Evolutionary conservation across 2,888 invertebrate genomes (phyloP), one percentile per base, ranked within the genome.

Genomic region (Elmis aenea): DNA sequence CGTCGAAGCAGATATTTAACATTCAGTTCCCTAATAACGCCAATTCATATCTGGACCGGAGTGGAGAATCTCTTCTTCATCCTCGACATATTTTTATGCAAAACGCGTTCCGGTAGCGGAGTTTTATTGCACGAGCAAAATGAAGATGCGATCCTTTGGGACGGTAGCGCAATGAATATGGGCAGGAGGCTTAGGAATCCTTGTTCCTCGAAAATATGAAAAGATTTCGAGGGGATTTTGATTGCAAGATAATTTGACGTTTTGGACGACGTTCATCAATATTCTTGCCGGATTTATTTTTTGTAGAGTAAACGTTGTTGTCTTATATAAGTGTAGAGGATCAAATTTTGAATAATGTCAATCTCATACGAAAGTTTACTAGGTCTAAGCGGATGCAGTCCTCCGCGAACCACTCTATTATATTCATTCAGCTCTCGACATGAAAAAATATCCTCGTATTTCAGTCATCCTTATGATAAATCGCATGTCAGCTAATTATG

Each of bases 71-170:
- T 51, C 54, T 54, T 52, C 57, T 55, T 57, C 53, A 58, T 54
- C 58, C 55, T 51, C 53, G 59, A 62, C 61, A 64, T 65, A 64
- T 65, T 65, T 63, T 63, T 61, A 65, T 65, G 63, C 63, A 63
- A 63, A 64, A 59, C 62, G 58, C 59, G 63, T 63, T 61, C 62
- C 61, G 58, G 58, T 52, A 50, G 57, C 58, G 58, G 61, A 60
- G 58, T 64, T 64, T 64, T 64, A 64, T 64, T 63, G 62, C 62
- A 56, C 55, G 54, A 52, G 55, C 60, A 58, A 62, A 64, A 64
- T 62, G 61, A 62, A 58, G 62, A 62, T 55, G 56, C 52, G 55
- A 56, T 61, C 57, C 58, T 52, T 52, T 45, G 50, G 59, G 57
- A 57, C 52, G 45, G 50, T 39, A 44, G 48, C 45, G 54, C 54